A percentile compares a stretch with the other conserved stretches of the same genome.
phyloP scores from a whole-genome alignment of 2,888 invertebrate genomes.

The Smittia sp. region DNA sequence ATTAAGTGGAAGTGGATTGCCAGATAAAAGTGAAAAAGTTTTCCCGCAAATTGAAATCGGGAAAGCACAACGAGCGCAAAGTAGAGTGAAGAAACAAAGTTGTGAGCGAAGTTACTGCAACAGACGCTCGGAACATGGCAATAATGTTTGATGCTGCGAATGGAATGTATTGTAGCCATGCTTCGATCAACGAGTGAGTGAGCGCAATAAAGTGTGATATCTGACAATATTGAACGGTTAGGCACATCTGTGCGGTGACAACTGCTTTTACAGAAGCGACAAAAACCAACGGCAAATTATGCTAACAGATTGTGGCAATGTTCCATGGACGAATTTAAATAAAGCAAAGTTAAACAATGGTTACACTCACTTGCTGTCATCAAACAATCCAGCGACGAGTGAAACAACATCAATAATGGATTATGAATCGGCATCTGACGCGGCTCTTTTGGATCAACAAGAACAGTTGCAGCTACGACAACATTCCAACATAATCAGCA shows the following conservation, averaged over 20 bases:
- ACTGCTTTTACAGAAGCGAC: not conserved
- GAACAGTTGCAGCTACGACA: slow-evolving; percentile 26
- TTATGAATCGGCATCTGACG: slow-evolving; percentile 39
- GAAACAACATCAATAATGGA: slow-evolving; percentile 40
- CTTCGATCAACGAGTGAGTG: too few relatives aligned
- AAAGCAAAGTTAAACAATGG: slow-evolving; percentile 39
- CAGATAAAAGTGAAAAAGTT: too few relatives aligned
- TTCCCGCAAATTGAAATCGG: too few relatives aligned
- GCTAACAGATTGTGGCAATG: slow-evolving; percentile 41
- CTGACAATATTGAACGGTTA: too few relatives aligned
- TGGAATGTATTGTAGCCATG: too few relatives aligned
- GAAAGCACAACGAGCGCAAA: too few relatives aligned
- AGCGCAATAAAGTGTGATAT: too few relatives aligned
- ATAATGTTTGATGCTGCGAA: too few relatives aligned
- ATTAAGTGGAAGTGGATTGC: not conserved
- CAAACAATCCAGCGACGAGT: slow-evolving; percentile 15
- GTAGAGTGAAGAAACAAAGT: too few relatives aligned
- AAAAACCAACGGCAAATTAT: slow-evolving; percentile 24
- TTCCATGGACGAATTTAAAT: slow-evolving; percentile 34
- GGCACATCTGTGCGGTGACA: not conserved
- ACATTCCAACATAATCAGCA: slow-evolving; percentile 33
- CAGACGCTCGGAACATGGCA: too few relatives aligned
- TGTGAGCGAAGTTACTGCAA: too few relatives aligned
- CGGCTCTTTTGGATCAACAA: slow-evolving; percentile 28
- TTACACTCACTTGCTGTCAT: slow-evolving; percentile 33